These are phyloP conservation scores for Urosaurus nigricauda DNA, from an alignment of 2,797 vertebrate genomes.

Conservation along the genomic window DNA sequence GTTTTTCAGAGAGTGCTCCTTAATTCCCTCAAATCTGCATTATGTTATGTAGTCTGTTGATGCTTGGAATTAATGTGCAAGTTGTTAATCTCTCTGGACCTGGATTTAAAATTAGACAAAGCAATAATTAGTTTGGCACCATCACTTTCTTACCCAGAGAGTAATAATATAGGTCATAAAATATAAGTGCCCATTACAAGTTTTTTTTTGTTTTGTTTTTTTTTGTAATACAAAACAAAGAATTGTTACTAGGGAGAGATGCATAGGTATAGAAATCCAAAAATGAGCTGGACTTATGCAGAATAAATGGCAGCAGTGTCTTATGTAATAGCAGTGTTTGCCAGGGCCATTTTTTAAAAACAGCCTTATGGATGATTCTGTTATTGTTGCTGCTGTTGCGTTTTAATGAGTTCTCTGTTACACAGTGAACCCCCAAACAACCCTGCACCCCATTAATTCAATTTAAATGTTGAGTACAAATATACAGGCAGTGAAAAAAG, in stretches of 20 bases:
- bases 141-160: slow-evolving; percentile 83
- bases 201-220: no score
- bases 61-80: slow-evolving; percentile 84
- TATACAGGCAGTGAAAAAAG: neutral
- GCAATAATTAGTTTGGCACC: slow-evolving; percentile 86
- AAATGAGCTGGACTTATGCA: slow-evolving; percentile 43
- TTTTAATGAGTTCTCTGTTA: neutral
- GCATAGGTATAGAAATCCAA: slow-evolving; percentile 49
- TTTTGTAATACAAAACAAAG: slow-evolving; percentile 45
- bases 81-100: slow-evolving; percentile 85
- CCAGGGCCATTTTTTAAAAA: slow-evolving; percentile 55
- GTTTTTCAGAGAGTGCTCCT: slow-evolving; percentile 74
- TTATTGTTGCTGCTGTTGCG: neutral
- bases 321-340: slow-evolving; percentile 56
- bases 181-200: slow-evolving; percentile 80
- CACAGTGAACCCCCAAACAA: neutral
- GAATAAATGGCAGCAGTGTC: slow-evolving; percentile 49
- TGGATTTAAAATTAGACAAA: slow-evolving; percentile 87
- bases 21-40: slow-evolving; percentile 78
- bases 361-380: slow-evolving; percentile 31
- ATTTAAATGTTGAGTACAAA: neutral
- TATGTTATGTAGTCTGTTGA: slow-evolving; percentile 80
- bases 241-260: slow-evolving; percentile 58
- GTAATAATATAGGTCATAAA: slow-evolving; percentile 87
- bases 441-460: neutral